These are phyloP conservation scores for Clarias macrocephalus DNA, from an alignment of 2,113 vertebrate species.

Conservation along the genomic window DNA sequence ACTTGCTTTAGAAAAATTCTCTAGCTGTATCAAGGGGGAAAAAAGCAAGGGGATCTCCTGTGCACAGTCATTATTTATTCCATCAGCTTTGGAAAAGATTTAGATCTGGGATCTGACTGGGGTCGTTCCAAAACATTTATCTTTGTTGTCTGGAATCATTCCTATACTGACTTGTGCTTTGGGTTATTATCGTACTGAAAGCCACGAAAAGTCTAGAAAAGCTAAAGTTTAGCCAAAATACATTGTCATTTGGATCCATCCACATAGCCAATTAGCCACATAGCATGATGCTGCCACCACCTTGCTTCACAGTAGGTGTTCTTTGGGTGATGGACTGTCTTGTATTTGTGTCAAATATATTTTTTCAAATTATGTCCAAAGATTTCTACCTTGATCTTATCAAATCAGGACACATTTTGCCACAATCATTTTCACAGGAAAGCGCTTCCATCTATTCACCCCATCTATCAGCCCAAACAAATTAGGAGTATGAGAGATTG, in stretches of 20 bases:
- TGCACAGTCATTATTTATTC: neutral
- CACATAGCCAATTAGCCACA: neutral
- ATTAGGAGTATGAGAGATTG: neutral
- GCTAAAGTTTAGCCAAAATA: neutral
- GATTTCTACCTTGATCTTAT: neutral
- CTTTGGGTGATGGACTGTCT: neutral
- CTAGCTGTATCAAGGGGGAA: neutral
- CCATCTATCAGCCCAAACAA: neutral
- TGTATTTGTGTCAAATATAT: neutral
- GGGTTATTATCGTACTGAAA: neutral
- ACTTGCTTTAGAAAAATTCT: neutral
- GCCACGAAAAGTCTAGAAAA: too few species aligned
- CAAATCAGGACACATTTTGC: neutral
- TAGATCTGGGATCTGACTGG: neutral
- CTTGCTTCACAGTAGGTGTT: neutral
- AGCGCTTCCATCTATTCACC: neutral
- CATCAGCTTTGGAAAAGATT: neutral
- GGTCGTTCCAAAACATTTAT: neutral
- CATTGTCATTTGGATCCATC: neutral
- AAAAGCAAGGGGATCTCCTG: neutral
- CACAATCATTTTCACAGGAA: neutral
- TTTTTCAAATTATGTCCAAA: neutral
- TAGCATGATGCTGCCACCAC: neutral
- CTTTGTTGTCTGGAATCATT: neutral
- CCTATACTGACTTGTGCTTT: neutral